phyloP scores from a whole-genome alignment of 1,140 invertebrate genomes.

The Aphidius ervi region DNA sequence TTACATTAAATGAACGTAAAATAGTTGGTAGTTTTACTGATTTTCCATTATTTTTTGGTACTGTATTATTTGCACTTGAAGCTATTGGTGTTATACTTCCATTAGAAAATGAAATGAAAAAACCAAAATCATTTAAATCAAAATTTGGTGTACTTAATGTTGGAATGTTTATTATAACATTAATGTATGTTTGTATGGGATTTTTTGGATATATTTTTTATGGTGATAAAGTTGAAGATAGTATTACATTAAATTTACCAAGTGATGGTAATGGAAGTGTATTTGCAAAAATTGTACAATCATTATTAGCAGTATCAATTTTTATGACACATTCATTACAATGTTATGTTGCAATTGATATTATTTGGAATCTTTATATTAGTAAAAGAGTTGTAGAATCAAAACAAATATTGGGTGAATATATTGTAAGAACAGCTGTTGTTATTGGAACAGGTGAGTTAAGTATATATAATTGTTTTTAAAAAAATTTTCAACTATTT shows the following conservation, averaged over 20 bases:
- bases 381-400: slow-evolving; percentile 38
- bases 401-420: slow-evolving; percentile 60
- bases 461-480: not conserved
- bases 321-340: slow-evolving; percentile 82
- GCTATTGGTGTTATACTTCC: slow-evolving; percentile 75
- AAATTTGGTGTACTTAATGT: slow-evolving; percentile 71
- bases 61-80: slow-evolving; percentile 73
- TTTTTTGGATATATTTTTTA: slow-evolving; percentile 78
- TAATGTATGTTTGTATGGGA: slow-evolving; percentile 70
- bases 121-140: slow-evolving; percentile 66
- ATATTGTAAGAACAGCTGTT: slow-evolving; percentile 61
- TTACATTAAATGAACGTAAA: slow-evolving; percentile 51
- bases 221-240: slow-evolving; percentile 60
- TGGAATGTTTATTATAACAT: slow-evolving; percentile 69
- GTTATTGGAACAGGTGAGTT: slow-evolving; percentile 77
- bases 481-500: not conserved
- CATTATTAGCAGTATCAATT: slow-evolving; percentile 75
- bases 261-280: slow-evolving; percentile 44
- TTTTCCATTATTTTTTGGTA: slow-evolving; percentile 68
- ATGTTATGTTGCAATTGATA: slow-evolving; percentile 85
- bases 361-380: slow-evolving; percentile 74
- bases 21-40: slow-evolving; percentile 51
- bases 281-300: slow-evolving; percentile 68
- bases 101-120: slow-evolving; percentile 81
- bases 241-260: slow-evolving; percentile 68